These are phyloP conservation scores for Hypolimnas misippus DNA, from an alignment of 2,888 invertebrate genomes.

Conservation along the genomic window DNA sequence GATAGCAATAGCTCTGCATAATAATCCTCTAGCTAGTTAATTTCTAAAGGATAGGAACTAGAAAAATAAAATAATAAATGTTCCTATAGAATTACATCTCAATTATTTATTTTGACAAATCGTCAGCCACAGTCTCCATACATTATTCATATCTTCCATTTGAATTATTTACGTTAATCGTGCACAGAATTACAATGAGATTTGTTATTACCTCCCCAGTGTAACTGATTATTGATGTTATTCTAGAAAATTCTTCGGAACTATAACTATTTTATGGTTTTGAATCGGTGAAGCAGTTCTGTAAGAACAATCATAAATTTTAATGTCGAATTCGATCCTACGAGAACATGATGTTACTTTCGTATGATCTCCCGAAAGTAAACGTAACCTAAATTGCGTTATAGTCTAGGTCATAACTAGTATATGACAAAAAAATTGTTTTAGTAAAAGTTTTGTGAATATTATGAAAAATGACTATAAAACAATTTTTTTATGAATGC, in stretches of 20 bases:
- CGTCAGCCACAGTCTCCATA: slow-evolving; percentile 47
- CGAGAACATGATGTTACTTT: not conserved
- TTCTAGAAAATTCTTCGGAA: slow-evolving; percentile 5
- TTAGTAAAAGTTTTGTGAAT: too few relatives aligned
- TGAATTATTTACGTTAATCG: slow-evolving; percentile 59
- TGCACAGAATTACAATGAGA: slow-evolving; percentile 56
- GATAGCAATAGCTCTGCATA: too few relatives aligned
- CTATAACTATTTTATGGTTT: slow-evolving; percentile 4
- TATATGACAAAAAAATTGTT: too few relatives aligned
- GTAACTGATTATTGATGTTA: slow-evolving; percentile 16
- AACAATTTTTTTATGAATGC: too few relatives aligned
- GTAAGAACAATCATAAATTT: not conserved
- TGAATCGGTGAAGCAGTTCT: not conserved
- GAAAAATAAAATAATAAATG: too few relatives aligned
- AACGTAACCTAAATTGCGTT: too few relatives aligned
- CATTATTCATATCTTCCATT: slow-evolving; percentile 47
- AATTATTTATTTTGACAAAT: slow-evolving; percentile 47
- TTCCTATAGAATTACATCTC: slow-evolving; percentile 26
- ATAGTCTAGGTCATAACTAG: too few relatives aligned
- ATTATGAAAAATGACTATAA: too few relatives aligned
- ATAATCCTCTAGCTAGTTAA: too few relatives aligned
- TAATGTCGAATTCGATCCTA: not conserved
- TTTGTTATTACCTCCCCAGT: slow-evolving; percentile 33
- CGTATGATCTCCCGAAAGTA: too few relatives aligned
- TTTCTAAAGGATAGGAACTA: too few relatives aligned